Percentiles rank a stretch among this genome's conserved stretches.
These are phyloP conservation scores for Chrysogorgia sp. DNA, from an alignment of 92 coral and sea anemone species.

Conservation along the genomic window DNA sequence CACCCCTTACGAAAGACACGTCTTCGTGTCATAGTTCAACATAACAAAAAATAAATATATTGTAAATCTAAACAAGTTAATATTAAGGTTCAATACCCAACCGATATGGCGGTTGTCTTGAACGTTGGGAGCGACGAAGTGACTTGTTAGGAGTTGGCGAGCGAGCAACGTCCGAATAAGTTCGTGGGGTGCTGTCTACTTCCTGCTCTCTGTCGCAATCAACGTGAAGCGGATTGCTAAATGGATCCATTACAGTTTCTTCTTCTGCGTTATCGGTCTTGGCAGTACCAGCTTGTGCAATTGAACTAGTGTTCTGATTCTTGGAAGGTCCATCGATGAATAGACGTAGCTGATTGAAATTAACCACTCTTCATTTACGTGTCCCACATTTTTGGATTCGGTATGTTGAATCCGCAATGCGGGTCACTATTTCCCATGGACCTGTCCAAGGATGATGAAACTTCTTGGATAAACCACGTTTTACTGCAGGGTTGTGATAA, in stretches of 20 bases:
- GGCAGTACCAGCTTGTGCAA: background rate
- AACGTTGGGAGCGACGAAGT: background rate
- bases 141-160: background rate
- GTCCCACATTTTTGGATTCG: constrained; percentile 26
- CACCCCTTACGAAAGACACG: background rate
- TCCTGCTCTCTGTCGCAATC: background rate
- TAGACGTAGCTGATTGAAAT: background rate
- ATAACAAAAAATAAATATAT: too few species aligned
- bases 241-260: background rate
- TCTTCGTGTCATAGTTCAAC: background rate
- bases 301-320: background rate
- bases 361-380: background rate
- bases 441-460: constrained; percentile 53
- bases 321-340: background rate
- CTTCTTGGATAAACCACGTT: constrained; percentile 26
- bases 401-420: constrained; percentile 48
- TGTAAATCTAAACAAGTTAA: background rate
- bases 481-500: constrained; percentile 36
- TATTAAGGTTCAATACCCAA: background rate
- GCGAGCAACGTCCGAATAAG: background rate
- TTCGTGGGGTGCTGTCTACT: background rate
- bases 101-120: background rate
- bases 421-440: constrained; percentile 50
- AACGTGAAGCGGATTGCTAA: constrained; percentile 1
- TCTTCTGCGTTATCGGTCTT: background rate